phyloP scores from a whole-genome alignment of 1,140 invertebrate species.

The Protaetia brevitarsis region DNA sequence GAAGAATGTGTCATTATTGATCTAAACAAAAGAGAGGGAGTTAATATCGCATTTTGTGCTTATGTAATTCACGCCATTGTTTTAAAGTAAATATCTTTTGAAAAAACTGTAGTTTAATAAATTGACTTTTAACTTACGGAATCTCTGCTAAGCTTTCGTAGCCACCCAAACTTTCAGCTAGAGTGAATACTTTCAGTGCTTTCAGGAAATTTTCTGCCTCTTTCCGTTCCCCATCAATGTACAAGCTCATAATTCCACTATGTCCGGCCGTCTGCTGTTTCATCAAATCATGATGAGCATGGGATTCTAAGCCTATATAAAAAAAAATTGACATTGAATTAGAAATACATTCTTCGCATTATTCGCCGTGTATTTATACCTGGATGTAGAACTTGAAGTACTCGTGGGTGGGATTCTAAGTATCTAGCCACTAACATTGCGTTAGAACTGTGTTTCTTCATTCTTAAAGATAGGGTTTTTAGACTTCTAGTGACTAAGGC shows the following conservation, averaged over 20 bases:
- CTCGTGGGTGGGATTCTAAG: constrained; percentile 72
- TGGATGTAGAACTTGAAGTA: constrained; percentile 83
- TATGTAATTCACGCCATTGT: too few species aligned
- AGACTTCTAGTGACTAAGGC: constrained; percentile 90
- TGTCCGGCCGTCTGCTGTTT: constrained; percentile 83
- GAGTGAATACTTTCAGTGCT: constrained; percentile 74
- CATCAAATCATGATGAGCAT: constrained; percentile 86
- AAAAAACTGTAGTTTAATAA: neutral
- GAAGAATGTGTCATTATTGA: constrained; percentile 80
- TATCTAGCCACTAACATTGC: constrained; percentile 74
- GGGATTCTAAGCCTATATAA: constrained; percentile 72
- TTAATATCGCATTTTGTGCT: constrained; percentile 12
- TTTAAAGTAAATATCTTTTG: constrained; percentile 17
- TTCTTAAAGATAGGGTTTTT: constrained; percentile 89
- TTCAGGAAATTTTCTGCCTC: constrained; percentile 77
- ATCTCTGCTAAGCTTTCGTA: constrained; percentile 89
- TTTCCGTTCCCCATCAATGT: constrained; percentile 74
- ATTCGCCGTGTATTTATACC: too few species aligned
- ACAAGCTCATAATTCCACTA: constrained; percentile 92
- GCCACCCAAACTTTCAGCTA: constrained; percentile 96
- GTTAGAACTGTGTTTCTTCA: constrained; percentile 85
- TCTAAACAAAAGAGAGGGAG: constrained; percentile 44
- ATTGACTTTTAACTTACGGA: constrained; percentile 78
- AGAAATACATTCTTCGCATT: too few species aligned
- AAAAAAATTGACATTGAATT: too few species aligned